Evolutionary conservation across 2,113 vertebrate species (phyloP).

Genomic region (Microcebus ravelobensis): DNA sequence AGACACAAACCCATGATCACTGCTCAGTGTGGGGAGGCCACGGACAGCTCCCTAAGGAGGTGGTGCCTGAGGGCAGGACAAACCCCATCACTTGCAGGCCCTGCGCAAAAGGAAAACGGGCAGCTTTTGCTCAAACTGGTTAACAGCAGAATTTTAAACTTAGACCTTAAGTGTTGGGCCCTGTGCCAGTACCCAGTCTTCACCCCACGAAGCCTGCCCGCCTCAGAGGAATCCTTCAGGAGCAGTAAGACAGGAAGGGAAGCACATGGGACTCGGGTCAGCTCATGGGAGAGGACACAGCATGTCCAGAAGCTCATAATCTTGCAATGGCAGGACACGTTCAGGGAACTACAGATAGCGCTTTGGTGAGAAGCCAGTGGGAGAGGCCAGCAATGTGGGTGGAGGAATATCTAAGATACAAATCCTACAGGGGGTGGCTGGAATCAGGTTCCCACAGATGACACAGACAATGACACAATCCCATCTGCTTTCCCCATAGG

Average conservation of each 20-base stretch:
- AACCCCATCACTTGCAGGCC: accelerated
- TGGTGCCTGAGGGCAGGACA: no score
- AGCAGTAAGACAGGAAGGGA: background rate
- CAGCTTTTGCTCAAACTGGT: background rate
- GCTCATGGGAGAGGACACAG: background rate
- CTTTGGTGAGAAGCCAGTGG: no score
- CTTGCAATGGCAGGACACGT: accelerated
- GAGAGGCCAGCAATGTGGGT: background rate
- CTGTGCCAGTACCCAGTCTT: background rate
- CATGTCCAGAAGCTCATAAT: background rate
- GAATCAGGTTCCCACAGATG: no score
- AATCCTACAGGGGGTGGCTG: background rate
- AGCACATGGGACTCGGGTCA: no score
- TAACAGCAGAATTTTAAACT: background rate
- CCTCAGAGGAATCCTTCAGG: background rate
- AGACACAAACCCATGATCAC: no score
- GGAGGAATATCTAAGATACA: background rate
- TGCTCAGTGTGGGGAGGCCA: no score
- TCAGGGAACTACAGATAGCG: background rate
- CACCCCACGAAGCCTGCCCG: accelerated
- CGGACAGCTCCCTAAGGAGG: no score
- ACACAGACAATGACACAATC: background rate
- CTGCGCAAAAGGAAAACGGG: no score
- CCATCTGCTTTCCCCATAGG: background rate
- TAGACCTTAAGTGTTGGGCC: no score